These are phyloP conservation scores for Drosophila carrolli DNA, from an alignment of 1,140 invertebrate species.

Conservation along the genomic window DNA sequence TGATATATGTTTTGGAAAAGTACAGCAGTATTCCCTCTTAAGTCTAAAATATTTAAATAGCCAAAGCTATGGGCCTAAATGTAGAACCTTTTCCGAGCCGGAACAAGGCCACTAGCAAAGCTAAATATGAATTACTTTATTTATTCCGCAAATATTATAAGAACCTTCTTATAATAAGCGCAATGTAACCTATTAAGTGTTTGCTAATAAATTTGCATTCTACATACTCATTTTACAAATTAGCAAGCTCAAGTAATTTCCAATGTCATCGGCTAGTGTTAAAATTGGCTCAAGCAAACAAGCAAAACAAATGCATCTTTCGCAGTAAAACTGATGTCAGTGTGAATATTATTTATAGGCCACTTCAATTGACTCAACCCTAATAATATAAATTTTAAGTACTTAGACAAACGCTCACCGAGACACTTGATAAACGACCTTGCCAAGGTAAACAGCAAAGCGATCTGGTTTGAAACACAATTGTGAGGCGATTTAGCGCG, in stretches of 20 bases:
- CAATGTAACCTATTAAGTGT: conserved; percentile 5
- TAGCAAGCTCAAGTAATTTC: conserved; percentile 9
- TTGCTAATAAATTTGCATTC: conserved; percentile 14
- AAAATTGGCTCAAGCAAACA: conserved; percentile 37
- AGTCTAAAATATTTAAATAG: too few species aligned
- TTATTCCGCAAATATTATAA: not conserved
- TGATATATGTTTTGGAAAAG: not conserved
- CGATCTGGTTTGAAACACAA: conserved; percentile 26
- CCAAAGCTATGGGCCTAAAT: too few species aligned
- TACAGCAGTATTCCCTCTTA: too few species aligned
- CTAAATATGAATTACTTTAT: too few species aligned
- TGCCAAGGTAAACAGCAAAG: conserved; percentile 44
- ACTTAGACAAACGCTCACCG: conserved; percentile 33
- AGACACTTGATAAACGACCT: conserved; percentile 46
- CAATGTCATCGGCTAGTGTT: conserved; percentile 26
- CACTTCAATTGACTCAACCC: conserved; percentile 15
- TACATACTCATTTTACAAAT: conserved; percentile 23
- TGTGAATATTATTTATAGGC: conserved; percentile 19
- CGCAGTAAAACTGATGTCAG: conserved; percentile 1
- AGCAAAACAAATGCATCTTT: conserved; percentile 13
- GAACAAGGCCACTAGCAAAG: too few species aligned
- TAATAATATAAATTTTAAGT: conserved; percentile 16
- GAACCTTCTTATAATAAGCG: conserved; percentile 26
- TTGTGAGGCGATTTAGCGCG: conserved; percentile 29
- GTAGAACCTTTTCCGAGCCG: too few species aligned